Evolutionary conservation across 2,113 vertebrate genomes (phyloP), one percentile per base, ranked within the genome.

Genomic region (Melierax canorus): DNA sequence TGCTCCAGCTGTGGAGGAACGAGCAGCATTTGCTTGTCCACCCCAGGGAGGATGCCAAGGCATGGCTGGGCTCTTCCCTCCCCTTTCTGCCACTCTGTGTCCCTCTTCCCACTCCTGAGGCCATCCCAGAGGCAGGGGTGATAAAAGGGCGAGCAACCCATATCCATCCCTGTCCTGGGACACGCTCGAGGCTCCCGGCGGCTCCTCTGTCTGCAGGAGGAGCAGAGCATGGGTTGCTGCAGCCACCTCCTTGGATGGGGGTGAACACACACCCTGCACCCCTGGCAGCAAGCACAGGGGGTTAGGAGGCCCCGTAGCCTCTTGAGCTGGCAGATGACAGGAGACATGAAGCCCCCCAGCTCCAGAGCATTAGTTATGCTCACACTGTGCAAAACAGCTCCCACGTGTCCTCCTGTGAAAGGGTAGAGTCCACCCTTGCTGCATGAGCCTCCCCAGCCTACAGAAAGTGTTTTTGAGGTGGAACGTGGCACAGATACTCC

Each of bases 181-280:
- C 7, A 22, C 11, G 2, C 58, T 55, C 20, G 2, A 45, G 34
- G 46, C 43, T 50, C 11, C 21, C 0, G 1, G 34, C 1, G 0
- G 56, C 21, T 64, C 34, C 22, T 76, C 76, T 32, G 21, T 71
- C 43, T 2, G 1, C 29, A 51, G 43, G 20, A 85, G 60, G 53
- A 64, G 48, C 55, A 41, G 39, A 55, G 30, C n/a, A 9, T 41
- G n/a, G 43, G 22, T 62, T 3, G 1, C 67, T 41, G 27, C 48
- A 15, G 41, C 60, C 79, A 36, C 45, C 23, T 34, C 23, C 27
- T 19, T 19, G 43, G n/a, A 17, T 3, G 7, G 18, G 38, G n/a
- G 13, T 48, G 38, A 21, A 27, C 43, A 13, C 19, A 4, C 46
- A 10, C 27, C 41, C 60, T 20, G 19, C 26, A 19, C 27, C 38